Evolutionary conservation across 2,888 invertebrate genomes (phyloP).

Genomic region (Hirtodrosophila duncani): DNA sequence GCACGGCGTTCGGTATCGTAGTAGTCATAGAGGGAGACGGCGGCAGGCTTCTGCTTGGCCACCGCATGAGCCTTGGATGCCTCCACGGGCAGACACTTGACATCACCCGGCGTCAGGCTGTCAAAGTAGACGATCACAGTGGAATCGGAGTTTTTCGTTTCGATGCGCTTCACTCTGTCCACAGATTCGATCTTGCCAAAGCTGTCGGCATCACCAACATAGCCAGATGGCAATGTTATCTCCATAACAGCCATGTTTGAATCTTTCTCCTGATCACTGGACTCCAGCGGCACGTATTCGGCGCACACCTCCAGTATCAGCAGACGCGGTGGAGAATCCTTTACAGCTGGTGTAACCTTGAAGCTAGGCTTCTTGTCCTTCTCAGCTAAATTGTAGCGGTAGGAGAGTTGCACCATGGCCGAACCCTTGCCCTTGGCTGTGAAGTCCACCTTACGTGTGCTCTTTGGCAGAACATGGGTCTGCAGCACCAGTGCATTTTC

Average conservation of each 20-base stretch:
- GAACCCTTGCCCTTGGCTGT: slow-evolving; percentile 90
- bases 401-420: slow-evolving; percentile 87
- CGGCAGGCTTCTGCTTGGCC: slow-evolving; percentile 90
- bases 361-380: slow-evolving; percentile 93
- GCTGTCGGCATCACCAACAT: slow-evolving; percentile 87
- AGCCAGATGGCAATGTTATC: slow-evolving; percentile 94
- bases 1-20: slow-evolving; percentile 85
- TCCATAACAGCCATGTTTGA: slow-evolving; percentile 95
- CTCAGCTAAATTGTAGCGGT: slow-evolving; percentile 90
- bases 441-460: slow-evolving; percentile 83
- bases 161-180: slow-evolving; percentile 81
- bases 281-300: slow-evolving; percentile 79
- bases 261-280: slow-evolving; percentile 78
- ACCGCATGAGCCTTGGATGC: slow-evolving; percentile 91
- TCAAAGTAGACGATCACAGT: slow-evolving; percentile 86
- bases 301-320: slow-evolving; percentile 90
- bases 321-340: slow-evolving; percentile 87
- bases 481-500: slow-evolving; percentile 91
- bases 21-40: slow-evolving; percentile 92
- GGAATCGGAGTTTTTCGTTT: slow-evolving; percentile 83
- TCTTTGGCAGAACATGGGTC: slow-evolving; percentile 81
- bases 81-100: slow-evolving; percentile 88
- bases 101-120: slow-evolving; percentile 81
- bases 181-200: slow-evolving; percentile 81
- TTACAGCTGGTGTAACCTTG: slow-evolving; percentile 90